Evolutionary conservation across 2,797 vertebrate species (phyloP).

Genomic region (Anniella stebbinsi): DNA sequence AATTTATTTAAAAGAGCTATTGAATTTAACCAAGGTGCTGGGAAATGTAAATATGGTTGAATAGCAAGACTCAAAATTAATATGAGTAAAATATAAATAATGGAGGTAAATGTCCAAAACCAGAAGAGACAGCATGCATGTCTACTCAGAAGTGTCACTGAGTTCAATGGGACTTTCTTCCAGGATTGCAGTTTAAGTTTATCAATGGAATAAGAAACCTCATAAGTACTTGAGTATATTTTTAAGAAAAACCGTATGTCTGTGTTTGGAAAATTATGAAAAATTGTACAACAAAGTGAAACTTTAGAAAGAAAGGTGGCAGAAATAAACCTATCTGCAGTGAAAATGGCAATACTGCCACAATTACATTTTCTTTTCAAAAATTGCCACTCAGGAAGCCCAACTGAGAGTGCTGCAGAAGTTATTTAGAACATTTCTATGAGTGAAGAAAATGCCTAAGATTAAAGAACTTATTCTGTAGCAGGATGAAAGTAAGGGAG

Average conservation of each 20-base stretch:
- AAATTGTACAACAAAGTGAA: not conserved
- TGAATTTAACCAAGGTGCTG: not conserved
- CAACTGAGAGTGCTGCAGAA: not conserved
- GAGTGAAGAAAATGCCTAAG: not conserved
- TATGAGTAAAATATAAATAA: not conserved
- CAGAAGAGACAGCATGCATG: not conserved
- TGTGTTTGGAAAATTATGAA: not conserved
- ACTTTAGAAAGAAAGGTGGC: not conserved
- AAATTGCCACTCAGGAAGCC: not conserved
- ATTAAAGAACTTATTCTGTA: constrained; percentile 14
- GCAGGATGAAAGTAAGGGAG: not conserved
- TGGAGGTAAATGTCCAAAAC: not conserved
- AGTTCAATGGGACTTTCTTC: too few relatives aligned
- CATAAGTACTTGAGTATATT: not conserved
- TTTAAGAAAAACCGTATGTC: not conserved
- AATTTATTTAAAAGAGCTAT: not conserved
- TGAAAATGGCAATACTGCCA: not conserved
- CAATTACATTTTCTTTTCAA: constrained; percentile 6
- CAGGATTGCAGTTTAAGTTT: too few relatives aligned
- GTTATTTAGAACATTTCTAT: not conserved
- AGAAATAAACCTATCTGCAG: not conserved
- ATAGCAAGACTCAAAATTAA: not conserved
- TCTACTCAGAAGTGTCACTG: too few relatives aligned
- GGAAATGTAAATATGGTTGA: not conserved
- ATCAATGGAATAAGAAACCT: not conserved